Evolutionary conservation across 2,888 invertebrate genomes (phyloP).

Genomic region (Carcina quercana): DNA sequence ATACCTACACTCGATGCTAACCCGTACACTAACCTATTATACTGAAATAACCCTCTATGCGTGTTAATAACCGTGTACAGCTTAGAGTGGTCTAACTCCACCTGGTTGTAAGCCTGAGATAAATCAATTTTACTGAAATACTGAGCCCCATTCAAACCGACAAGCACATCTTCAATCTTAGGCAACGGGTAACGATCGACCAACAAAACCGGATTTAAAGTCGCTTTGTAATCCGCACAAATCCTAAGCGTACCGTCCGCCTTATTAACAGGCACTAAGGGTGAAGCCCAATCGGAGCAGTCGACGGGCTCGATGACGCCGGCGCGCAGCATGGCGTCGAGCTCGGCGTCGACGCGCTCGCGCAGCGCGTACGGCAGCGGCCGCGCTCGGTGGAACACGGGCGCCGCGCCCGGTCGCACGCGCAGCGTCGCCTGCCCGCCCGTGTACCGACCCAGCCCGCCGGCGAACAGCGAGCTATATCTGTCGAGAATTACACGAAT

Average conservation of each 20-base stretch:
- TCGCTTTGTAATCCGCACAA: constrained; percentile 3
- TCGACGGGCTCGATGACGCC: background rate
- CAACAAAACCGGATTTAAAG: constrained; percentile 3
- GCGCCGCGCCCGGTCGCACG: background rate
- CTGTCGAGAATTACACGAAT: background rate
- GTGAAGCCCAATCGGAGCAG: constrained; percentile 2
- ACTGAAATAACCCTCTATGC: constrained; percentile 1
- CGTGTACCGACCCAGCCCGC: background rate
- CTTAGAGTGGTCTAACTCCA: constrained; percentile 1
- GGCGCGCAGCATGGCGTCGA: background rate
- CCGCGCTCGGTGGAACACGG: constrained; percentile 1
- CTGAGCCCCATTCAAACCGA: constrained; percentile 1
- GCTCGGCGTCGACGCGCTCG: background rate
- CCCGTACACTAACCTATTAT: constrained; percentile 2
- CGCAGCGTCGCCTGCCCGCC: constrained; percentile 1
- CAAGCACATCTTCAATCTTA: constrained; percentile 11
- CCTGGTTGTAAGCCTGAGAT: constrained; percentile 11
- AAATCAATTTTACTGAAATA: constrained; percentile 11
- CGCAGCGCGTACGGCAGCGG: constrained; percentile 2
- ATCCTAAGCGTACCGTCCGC: background rate
- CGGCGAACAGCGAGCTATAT: background rate
- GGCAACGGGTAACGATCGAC: constrained; percentile 7
- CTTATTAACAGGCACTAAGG: background rate
- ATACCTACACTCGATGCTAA: constrained; percentile 1
- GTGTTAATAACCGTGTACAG: constrained; percentile 3